These are phyloP conservation scores for Trissonchulus latispiculum DNA, from an alignment of 2,888 invertebrate genomes.

Conservation along the genomic window DNA sequence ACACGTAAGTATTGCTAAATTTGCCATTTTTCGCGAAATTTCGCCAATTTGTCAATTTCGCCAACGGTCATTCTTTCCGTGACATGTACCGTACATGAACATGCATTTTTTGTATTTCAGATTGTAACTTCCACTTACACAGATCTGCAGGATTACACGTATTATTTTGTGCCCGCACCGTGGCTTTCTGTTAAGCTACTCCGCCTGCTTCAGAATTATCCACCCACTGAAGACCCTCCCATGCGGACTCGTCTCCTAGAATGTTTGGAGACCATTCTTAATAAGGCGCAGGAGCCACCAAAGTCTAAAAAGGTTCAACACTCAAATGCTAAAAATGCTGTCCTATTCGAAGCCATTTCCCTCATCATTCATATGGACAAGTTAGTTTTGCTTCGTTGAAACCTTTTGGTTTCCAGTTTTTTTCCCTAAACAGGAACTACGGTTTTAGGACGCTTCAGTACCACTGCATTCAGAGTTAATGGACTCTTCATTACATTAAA, in stretches of 20 bases:
- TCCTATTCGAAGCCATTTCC: slow-evolving; percentile 97
- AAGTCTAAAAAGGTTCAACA: slow-evolving; percentile 99
- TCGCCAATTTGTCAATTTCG: too few relatives aligned
- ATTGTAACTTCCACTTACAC: slow-evolving; percentile 98
- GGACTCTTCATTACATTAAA: too few relatives aligned
- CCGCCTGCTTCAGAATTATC: slow-evolving; percentile 90
- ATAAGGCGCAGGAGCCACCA: slow-evolving; percentile 84
- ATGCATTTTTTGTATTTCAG: slow-evolving; percentile 51
- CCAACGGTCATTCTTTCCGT: too few relatives aligned
- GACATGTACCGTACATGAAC: too few relatives aligned
- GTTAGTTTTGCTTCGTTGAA: slow-evolving; percentile 36
- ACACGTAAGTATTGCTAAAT: too few relatives aligned
- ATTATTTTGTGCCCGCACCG: slow-evolving; percentile 99
- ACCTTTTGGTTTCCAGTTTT: neutral
- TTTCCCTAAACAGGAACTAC: neutral
- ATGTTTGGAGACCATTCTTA: slow-evolving; percentile 87
- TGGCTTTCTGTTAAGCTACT: slow-evolving; percentile 97
- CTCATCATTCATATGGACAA: slow-evolving; percentile 96
- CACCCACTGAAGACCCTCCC: slow-evolving; percentile 94
- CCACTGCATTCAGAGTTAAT: too few relatives aligned
- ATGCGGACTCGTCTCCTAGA: slow-evolving; percentile 90
- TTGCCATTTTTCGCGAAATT: too few relatives aligned
- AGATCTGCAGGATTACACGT: slow-evolving; percentile 98
- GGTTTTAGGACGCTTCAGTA: neutral
- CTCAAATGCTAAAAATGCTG: slow-evolving; percentile 99